Conservation (phyloP, 2,888 invertebrate genomes). For the Marasmarcha lunaedactyla region DNA sequence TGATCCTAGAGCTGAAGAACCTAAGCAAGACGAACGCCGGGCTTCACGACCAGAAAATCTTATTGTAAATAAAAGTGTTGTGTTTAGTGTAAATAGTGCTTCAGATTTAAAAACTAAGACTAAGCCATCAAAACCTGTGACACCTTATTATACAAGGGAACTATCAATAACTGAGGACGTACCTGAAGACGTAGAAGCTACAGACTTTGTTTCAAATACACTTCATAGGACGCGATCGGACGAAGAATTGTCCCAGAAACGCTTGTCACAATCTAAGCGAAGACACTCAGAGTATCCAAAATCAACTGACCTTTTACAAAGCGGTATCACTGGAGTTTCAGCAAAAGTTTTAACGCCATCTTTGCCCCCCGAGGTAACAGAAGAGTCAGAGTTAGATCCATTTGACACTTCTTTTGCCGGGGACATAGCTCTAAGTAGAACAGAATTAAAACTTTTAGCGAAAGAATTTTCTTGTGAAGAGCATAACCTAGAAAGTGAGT, state of each 20-base stretch:
- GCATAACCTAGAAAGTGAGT: slow-evolving; percentile 35
- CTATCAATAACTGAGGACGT: slow-evolving; percentile 68
- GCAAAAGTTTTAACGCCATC: slow-evolving; percentile 76
- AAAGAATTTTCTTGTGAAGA: slow-evolving; percentile 77
- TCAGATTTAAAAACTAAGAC: slow-evolving; percentile 71
- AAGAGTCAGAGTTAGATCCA: slow-evolving; percentile 75
- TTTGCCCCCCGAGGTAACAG: slow-evolving; percentile 49
- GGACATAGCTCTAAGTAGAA: slow-evolving; percentile 81
- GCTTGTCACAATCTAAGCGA: slow-evolving; percentile 42
- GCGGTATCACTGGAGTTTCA: slow-evolving; percentile 32
- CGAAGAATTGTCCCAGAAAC: slow-evolving; percentile 71
- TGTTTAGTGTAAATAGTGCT: slow-evolving; percentile 61
- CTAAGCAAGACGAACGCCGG: slow-evolving; percentile 54
- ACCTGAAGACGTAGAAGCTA: slow-evolving; percentile 70
- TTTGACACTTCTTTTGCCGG: slow-evolving; percentile 89
- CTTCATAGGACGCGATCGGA: slow-evolving; percentile 74
- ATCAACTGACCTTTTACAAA: slow-evolving; percentile 44
- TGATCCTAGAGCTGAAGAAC: slow-evolving; percentile 80
- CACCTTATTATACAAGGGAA: slow-evolving; percentile 83
- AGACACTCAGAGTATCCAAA: slow-evolving; percentile 63
- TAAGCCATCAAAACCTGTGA: slow-evolving; percentile 78
- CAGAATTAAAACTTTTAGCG: slow-evolving; percentile 82
- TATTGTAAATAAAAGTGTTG: slow-evolving; percentile 57
- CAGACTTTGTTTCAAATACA: slow-evolving; percentile 73
- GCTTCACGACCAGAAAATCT: slow-evolving; percentile 75